Base-by-base conservation (phyloP, 2,113 vertebrate species). In the Macrotus californicus region DNA sequence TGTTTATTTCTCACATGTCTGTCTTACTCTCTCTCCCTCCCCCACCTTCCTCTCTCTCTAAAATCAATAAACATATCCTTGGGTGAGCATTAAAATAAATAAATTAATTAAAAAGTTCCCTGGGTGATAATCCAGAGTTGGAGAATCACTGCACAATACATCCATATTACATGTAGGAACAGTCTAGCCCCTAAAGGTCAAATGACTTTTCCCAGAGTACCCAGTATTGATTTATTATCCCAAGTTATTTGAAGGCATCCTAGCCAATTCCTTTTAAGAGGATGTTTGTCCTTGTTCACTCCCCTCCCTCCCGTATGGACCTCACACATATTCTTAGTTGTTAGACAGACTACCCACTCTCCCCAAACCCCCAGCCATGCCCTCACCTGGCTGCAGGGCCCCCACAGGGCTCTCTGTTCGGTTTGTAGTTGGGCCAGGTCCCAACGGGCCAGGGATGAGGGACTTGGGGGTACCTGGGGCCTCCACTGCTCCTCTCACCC, bases 301-400 rank as follows among this genome's bases (percentile, higher is more conserved):
- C 34, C 64, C 67, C 16, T 21, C 5, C 29, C 3, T 13, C 8
- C 59, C 56, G 21, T 29, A 26, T 19, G 56, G 52, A 64, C 54
- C 21, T 72, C 54, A 66, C 41, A 43, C 16, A 36, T 69, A 36
- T 91, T 84, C 66, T 46, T 48, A 34, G 18, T 85, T 75, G 24
- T 39, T 48, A 12, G 43, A 76, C 54, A 79, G 59, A 72, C 43
- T 52, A 39, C 50, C 61, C 31, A 3, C 61, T 80, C 77, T 88
- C 39, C 64, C 54, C 89, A 93, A 26, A 9, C 22, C 52, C 76
- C 76, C 18, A 73, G 64, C 64, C 41, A 14, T 84, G 46, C 69
- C 46, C 70, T 98, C 97, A 99, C 98, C 98, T 98, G 98, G 88
- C 50, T 16, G 97, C 46, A 70, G 96, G 41, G 94, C 96, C n/a